Evolutionary conservation across 2,113 vertebrate genomes (phyloP), one percentile per base, ranked within the genome.

Genomic region (Lophotis ruficrista): DNA sequence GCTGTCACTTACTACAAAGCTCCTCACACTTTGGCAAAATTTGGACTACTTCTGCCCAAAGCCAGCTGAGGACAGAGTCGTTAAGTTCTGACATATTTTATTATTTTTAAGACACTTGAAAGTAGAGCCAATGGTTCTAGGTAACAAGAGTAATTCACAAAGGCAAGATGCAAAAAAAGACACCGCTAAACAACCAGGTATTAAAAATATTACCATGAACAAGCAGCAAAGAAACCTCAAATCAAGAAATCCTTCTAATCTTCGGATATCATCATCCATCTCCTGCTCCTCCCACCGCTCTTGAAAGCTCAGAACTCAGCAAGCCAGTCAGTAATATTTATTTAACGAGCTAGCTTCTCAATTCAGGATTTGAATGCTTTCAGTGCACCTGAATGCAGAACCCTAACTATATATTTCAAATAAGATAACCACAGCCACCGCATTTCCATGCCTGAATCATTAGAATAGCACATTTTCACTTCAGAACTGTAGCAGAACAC

Each of bases 1-100:
- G 80, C 90, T 93, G 93, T 96, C 90, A 91, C 86, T 71, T 43
- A 38, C 18, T 43, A 97, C 58, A 97, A 92, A 94, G 79, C 87
- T 77, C 58, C 80, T 81, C 70, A 35, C 31, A 4, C 65, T 92
- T 48, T 0, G 1, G 50, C 37, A 87, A 92, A 77, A 93, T 77
- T 72, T 47, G 73, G 71, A 57, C 25, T 7, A 3, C 70, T 87
- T 75, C 69, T 90, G 54, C 69, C 68, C 77, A 73, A 93, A 97
- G 87, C 89, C 81, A 95, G 91, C 61, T 76, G 54, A 88, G 89
- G 72, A 94, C 50, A 68, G 50, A 64, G 50, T 24, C 1, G 3
- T 90, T 73, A 89, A 87, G 92, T 43, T 48, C 47, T 31, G 56
- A 57, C 51, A 89, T 50, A 53, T 83, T 90, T 87, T 37, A 38